Conservation (phyloP, 1,140 invertebrate genomes). For the Cheumatopsyche charites region DNA sequence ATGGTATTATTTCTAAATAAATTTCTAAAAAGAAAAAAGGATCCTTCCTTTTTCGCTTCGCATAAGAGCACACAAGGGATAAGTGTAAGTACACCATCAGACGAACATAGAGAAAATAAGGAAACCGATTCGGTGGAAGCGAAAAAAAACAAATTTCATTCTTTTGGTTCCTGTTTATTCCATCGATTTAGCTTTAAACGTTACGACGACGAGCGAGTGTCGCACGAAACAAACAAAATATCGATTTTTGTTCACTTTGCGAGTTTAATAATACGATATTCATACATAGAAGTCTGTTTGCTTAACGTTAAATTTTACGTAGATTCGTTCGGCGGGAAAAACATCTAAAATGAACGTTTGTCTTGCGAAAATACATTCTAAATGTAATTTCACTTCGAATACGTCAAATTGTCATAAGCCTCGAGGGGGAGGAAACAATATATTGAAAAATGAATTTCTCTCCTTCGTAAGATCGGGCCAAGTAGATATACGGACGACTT, state of each 20-base stretch:
- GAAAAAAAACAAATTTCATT: slow-evolving; percentile 14
- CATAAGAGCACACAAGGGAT: slow-evolving; percentile 15
- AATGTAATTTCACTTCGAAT: slow-evolving; percentile 10
- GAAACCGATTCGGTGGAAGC: neutral
- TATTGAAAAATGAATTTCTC: too few species aligned
- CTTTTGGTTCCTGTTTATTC: neutral
- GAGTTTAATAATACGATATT: too few species aligned
- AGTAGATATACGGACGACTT: too few species aligned
- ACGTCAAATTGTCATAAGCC: slow-evolving; percentile 3
- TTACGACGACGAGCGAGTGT: neutral
- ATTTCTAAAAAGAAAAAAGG: neutral
- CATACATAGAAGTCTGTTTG: too few species aligned
- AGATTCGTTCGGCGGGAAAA: too few species aligned
- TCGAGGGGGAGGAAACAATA: neutral
- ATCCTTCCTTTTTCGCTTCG: neutral
- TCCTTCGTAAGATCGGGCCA: too few species aligned
- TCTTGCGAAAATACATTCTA: slow-evolving; percentile 6
- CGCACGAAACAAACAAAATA: too few species aligned
- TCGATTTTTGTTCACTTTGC: too few species aligned
- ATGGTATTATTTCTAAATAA: slow-evolving; percentile 16
- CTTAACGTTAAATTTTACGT: too few species aligned
- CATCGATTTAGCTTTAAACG: neutral
- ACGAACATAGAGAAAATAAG: slow-evolving; percentile 4
- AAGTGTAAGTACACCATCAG: neutral
- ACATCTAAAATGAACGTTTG: neutral